Conservation (phyloP, 2,888 invertebrate genomes). For the Mesorhabditis belari region DNA sequence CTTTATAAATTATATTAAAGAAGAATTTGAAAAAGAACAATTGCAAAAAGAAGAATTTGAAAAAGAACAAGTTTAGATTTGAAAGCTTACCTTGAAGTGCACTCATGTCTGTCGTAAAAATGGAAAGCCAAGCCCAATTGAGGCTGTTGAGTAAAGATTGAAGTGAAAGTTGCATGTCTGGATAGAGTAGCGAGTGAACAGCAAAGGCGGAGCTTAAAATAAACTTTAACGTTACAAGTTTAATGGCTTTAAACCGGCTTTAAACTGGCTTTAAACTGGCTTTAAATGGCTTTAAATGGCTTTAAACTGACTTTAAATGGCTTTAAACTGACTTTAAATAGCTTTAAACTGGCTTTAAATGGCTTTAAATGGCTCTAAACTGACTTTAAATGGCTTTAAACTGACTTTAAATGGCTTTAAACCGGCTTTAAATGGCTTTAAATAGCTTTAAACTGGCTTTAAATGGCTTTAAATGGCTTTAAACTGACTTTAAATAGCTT, state of each 20-base stretch:
- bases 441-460: no score
- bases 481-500: no score
- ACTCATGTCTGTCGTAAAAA: conserved; percentile 55
- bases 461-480: no score
- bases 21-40: background rate
- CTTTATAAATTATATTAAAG: background rate
- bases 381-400: no score
- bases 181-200: conserved; percentile 57
- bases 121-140: conserved; percentile 55
- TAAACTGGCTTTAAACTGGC: no score
- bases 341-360: no score
- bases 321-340: no score
- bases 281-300: no score
- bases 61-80: background rate
- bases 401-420: no score
- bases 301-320: no score
- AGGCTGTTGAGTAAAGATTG: conserved; percentile 52
- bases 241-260: background rate
- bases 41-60: background rate
- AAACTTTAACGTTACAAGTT: background rate
- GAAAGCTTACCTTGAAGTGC: background rate
- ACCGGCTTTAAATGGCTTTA: no score
- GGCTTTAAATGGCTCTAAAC: no score
- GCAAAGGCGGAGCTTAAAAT: conserved; percentile 39
- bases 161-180: conserved; percentile 53